Conservation (phyloP, 2,888 invertebrate species). For the Palloptera scutellata region DNA sequence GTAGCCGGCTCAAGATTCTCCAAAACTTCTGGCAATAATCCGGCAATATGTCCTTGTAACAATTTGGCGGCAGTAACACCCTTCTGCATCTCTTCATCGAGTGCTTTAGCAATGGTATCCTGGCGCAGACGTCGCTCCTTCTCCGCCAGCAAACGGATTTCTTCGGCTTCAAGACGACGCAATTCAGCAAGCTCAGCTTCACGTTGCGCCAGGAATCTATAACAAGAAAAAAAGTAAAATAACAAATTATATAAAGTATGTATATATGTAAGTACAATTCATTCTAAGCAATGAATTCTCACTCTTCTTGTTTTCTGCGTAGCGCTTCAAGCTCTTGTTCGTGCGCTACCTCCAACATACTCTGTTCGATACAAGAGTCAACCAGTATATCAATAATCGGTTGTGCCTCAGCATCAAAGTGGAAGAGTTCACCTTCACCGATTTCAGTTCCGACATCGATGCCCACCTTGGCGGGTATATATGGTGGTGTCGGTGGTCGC, state of each 20-base stretch:
- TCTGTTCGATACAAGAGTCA: slow-evolving; percentile 89
- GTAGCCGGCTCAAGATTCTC: slow-evolving; percentile 71
- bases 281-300: slow-evolving; percentile 33
- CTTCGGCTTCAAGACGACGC: slow-evolving; percentile 81
- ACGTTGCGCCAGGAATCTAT: slow-evolving; percentile 67
- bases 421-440: slow-evolving; percentile 89
- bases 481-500: slow-evolving; percentile 80
- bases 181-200: slow-evolving; percentile 85
- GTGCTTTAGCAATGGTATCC: slow-evolving; percentile 70
- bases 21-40: slow-evolving; percentile 83
- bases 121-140: slow-evolving; percentile 79
- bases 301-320: slow-evolving; percentile 71
- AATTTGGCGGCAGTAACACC: slow-evolving; percentile 83
- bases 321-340: slow-evolving; percentile 89
- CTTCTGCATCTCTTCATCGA: slow-evolving; percentile 80
- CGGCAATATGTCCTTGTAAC: slow-evolving; percentile 86
- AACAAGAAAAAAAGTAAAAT: not conserved
- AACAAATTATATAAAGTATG: not conserved
- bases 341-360: slow-evolving; percentile 87
- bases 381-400: slow-evolving; percentile 89
- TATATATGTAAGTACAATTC: not conserved
- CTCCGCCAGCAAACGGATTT: slow-evolving; percentile 73
- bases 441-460: slow-evolving; percentile 87
- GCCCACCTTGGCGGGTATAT: slow-evolving; percentile 81
- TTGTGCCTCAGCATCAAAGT: slow-evolving; percentile 91